phyloP scores from a whole-genome alignment of 2,113 vertebrate species.

The Tenebrosternarchus preto region DNA sequence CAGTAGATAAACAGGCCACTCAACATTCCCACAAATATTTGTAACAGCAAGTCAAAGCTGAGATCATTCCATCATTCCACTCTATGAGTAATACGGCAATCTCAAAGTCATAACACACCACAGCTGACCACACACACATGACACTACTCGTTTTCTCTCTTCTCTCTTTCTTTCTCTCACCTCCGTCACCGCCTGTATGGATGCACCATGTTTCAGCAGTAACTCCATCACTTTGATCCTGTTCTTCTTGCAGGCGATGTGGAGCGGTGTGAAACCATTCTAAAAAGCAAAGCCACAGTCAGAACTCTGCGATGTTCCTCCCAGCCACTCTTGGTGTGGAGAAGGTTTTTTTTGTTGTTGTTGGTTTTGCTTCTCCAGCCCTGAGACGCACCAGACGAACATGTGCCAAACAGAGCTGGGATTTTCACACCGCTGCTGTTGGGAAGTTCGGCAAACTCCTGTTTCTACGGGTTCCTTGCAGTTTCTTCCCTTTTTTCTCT shows the following conservation, averaged over 20 bases:
- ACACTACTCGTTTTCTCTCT: neutral
- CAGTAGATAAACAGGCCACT: neutral
- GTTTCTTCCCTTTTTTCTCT: conserved; percentile 39
- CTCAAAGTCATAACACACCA: neutral
- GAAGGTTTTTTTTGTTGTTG: neutral
- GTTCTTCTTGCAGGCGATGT: conserved; percentile 99
- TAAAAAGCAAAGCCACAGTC: conserved; percentile 58
- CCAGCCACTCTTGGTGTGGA: conserved; percentile 1
- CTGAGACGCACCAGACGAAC: conserved; percentile 28
- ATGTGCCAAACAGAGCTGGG: conserved; percentile 58
- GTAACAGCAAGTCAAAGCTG: conserved; percentile 5
- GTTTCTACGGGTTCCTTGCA: conserved; percentile 69
- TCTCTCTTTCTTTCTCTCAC: conserved; percentile 65
- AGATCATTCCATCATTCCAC: conserved; percentile 21
- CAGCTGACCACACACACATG: conserved; percentile 21
- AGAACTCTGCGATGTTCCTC: neutral
- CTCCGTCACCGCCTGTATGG: conserved; percentile 97
- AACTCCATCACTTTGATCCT: conserved; percentile 98
- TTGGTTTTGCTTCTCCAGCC: neutral
- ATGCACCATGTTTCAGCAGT: conserved; percentile 94
- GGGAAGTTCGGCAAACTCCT: conserved; percentile 63
- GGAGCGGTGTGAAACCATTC: conserved; percentile 98
- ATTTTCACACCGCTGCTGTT: conserved; percentile 42
- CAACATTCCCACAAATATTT: neutral
- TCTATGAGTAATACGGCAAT: neutral